Base-by-base conservation (phyloP, 2,113 vertebrate genomes). In the Catharus fuscescens region DNA sequence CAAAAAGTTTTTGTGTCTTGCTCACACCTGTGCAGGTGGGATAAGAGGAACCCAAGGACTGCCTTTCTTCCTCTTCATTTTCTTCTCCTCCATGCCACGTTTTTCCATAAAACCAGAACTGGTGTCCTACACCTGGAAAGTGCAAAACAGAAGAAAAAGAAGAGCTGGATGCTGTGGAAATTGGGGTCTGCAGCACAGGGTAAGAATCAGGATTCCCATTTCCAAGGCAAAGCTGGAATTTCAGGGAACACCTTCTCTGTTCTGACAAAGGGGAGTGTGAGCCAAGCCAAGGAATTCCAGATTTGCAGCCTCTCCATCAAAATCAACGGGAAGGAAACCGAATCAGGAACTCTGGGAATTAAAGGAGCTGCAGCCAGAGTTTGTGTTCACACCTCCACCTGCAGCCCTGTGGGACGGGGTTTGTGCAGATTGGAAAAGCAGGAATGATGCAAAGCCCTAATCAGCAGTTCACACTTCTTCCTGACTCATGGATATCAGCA, bases 121-220 rank as follows among this genome's bases (percentile, higher is more conserved):
- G 32, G 4, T 14, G 17, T 42, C 67, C 57, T 28, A 10, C 50
- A 34, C 15, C 7, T 4, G 1, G 21, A 64, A 60, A 5, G 7
- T 45, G 4, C 6, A 26, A 59, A 87, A 17, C 0, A 36, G 38
- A 40, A 48, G 56, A 16, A 14, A n/a, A 84, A 26, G 29, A 45
- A 2, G 0, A 1, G 12, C 24, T 62, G 42, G 31, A 7, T 19
- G 9, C 10, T 29, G 31, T 28, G 50, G 53, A 54, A 76, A 54
- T 5, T 3, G 3, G 6, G 20, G 4, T 1, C 5, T 38, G 19
- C 67, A 69, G 45, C 45, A 14, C 1, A 1, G 53, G 10, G 19
- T 42, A 29, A 42, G 36, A 82, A 76, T 1, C 0, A 1, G 26
- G 13, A 86, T 77, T 77, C 56, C 66, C 40, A 20, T 62, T 88